Base-by-base conservation (phyloP, 2,797 vertebrate species). In the Clarias laeviceps region DNA sequence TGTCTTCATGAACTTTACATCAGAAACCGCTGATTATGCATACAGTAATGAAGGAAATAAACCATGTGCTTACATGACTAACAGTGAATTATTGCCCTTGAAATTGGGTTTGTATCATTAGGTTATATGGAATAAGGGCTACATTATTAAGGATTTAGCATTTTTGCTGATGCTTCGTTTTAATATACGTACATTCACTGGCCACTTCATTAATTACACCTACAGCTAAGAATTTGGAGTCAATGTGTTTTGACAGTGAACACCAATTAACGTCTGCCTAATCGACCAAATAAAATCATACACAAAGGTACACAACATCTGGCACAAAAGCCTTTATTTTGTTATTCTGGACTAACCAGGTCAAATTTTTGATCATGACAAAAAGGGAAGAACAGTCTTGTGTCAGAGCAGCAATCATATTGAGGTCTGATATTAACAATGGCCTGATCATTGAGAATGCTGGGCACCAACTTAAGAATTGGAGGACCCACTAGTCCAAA, bases 1-100 rank as follows among this genome's bases (percentile, higher is more conserved):
- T 68, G 34, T 82, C 80, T 86, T 74, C 72, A 68, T 82, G 54
- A 69, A 32, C 37, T 65, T 69, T 73, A 45, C 37, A 70, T 78
- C 70, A 69, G 20, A 45, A 50, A 62, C 62, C 2, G 20, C 70
- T 66, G 70, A 82, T 82, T 77, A 57, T 34, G 37, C n/a, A 12
- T 57, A 69, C 45, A 70, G n/a, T 24, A 78, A 20, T 54, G 64
- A 54, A 76, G 37, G 62, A 11, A 77, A 76, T 24, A 78, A 29
- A 40, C 37, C 80, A 68, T 64, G 11, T 69, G 83, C 74, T 69
- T 27, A 69, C 45, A 45, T 6, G 34, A 22, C 29, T 78, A 54
- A 65, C 20, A 66, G 59, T 65, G 27, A 83, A 74, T 64, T 56
- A 64, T 56, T 65, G 27, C 72, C 82, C 24, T 27, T 24, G 62